Evolutionary conservation across 2,113 vertebrate species (phyloP).

Genomic region (Festucalex cinctus): DNA sequence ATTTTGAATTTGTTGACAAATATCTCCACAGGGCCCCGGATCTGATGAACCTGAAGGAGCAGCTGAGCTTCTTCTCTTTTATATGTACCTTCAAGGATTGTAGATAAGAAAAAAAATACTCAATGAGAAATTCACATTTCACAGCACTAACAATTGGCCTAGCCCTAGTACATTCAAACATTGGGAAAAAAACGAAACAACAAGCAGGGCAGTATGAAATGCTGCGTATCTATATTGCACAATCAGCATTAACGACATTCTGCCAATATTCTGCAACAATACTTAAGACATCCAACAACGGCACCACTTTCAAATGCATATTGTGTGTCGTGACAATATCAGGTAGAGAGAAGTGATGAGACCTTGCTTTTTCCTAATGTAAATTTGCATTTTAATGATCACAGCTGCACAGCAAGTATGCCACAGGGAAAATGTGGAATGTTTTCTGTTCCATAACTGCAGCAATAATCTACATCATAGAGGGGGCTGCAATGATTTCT

Average conservation of each 20-base stretch:
- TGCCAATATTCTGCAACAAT: neutral
- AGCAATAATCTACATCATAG: constrained; percentile 17
- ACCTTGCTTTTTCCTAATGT: constrained; percentile 25
- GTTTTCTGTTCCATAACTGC: constrained; percentile 18
- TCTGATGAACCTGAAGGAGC: constrained; percentile 91
- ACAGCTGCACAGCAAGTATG: constrained; percentile 41
- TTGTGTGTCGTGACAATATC: neutral
- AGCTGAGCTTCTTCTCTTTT: constrained; percentile 92
- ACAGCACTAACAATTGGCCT: neutral
- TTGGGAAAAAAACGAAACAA: neutral
- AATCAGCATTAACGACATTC: neutral
- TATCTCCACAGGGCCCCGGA: constrained; percentile 87
- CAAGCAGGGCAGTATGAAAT: neutral
- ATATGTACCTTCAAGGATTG: constrained; percentile 77
- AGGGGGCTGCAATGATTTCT: constrained; percentile 9
- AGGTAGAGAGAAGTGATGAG: constrained; percentile 27
- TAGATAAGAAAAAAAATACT: neutral
- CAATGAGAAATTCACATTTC: neutral
- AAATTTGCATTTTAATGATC: constrained; percentile 37
- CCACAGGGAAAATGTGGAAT: constrained; percentile 13
- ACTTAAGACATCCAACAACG: neutral
- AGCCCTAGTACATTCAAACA: neutral
- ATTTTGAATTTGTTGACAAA: constrained; percentile 94
- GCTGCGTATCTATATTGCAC: neutral
- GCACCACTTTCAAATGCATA: neutral